Percentiles rank a stretch among this genome's conserved stretches.
Conservation (phyloP, 2,113 vertebrate species). For the Empidonax traillii region DNA sequence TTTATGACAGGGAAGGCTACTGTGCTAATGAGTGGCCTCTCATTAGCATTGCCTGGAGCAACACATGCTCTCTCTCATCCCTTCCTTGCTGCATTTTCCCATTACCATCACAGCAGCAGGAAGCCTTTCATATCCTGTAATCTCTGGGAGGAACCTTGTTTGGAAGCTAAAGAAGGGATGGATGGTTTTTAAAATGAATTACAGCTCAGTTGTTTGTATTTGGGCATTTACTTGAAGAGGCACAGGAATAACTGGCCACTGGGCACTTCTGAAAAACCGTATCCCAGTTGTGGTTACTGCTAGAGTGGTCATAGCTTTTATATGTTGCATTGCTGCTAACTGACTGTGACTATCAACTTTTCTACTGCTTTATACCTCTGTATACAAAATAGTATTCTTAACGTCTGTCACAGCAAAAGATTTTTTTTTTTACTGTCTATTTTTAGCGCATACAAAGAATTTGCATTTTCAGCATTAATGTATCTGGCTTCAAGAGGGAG, state of each 20-base stretch:
- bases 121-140: neutral
- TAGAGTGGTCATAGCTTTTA: neutral
- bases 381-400: neutral
- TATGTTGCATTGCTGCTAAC: neutral
- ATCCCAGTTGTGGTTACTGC: neutral
- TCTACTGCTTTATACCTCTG: neutral
- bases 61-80: neutral
- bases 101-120: constrained; percentile 9
- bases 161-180: neutral
- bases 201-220: neutral
- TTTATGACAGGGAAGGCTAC: constrained; percentile 35
- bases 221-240: neutral
- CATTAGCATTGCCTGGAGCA: constrained; percentile 37
- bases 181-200: neutral
- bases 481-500: neutral
- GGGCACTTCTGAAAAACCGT: neutral
- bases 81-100: neutral
- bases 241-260: neutral
- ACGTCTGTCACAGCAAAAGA: neutral
- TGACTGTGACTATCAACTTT: neutral
- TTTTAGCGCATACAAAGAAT: neutral
- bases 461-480: neutral
- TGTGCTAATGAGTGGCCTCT: constrained; percentile 24
- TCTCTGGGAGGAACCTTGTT: neutral
- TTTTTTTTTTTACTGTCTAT: neutral